Base-by-base conservation (phyloP, 2,797 vertebrate species). In the Hyperoplus lanceolatus region DNA sequence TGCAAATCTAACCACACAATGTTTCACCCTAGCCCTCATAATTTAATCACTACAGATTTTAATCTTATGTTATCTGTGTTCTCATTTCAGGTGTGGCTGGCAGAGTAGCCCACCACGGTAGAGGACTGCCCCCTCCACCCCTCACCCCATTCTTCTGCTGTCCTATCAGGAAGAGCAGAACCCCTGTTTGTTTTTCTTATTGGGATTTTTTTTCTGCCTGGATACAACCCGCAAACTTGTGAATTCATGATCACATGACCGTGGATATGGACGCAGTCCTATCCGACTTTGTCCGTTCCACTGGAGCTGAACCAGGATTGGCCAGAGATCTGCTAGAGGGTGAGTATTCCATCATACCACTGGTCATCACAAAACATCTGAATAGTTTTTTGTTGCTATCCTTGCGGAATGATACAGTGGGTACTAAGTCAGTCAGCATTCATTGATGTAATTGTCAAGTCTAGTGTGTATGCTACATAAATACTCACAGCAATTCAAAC, bases 251-350 rank as follows among this genome's bases (percentile, higher is more conserved):
- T 96, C 96, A 94, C 97, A 96, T 96, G 95, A 96, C 97, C 95
- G 95, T 89, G 96, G 97, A 97, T 95, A 99, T 98, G 98, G 98
- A 99, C 94, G 93, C 97, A 89, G 97, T 99, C 94, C 96, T 99
- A 86, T 98, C 97, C 61, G 97, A 98, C 94, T 99, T 99, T 96
- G 97, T 99, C 88, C 97, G 97, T 96, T 98, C 98, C 53, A 99
- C 98, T 45, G 98, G 97, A 94, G 97, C 97, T 69, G 98, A 99
- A 94, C 98, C 98, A 0, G 98, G 98, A 75, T 93, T 99, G 95
- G 97, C 97, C 83, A 95, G 97, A 92, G 98, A 99, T 85, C 95
- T 99, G 84, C 95, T 99, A 0, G 98, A 99, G 95, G 98, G 98
- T 99, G 87, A 94, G 92, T 29, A 29, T 59, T 4, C 5, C 41